Evolutionary conservation across 2,113 vertebrate species (phyloP), one percentile per base, ranked within the genome.

Genomic region (Vanacampus margaritifer): DNA sequence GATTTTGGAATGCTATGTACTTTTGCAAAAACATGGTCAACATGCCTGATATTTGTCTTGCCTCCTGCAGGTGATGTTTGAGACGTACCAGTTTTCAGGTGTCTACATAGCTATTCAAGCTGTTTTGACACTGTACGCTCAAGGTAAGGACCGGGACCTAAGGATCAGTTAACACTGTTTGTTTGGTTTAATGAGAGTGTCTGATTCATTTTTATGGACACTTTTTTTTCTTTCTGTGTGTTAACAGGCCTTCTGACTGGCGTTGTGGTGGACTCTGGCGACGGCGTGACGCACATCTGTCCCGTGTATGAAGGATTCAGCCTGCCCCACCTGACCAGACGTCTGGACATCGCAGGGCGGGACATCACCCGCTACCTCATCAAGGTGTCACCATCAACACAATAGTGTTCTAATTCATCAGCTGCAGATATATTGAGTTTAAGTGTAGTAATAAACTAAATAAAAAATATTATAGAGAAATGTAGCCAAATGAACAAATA

Each of bases 271-370:
- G 97, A 98, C 87, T 98, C 97, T 12, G 97, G 97, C 39, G 97
- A 98, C 54, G 97, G 97, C 0, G 97, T 98, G 28, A 98, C 97
- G 28, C 97, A 98, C 70, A 98, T 98, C 76, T 98, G 97, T 84
- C 97, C 96, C 6, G 97, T 98, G n/a, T 98, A 98, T 50, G 97
- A 98, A 89, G 97, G 97, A 12, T 98, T 98, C 88, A 97, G 96
- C 78, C 92, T 98, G 73, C 97, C 97, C 77, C 97, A 98, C 69
- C 93, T 98, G 76, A 98, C 97, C 0, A 92, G 97, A 76, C 93
- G 97, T 78, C 91, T 98, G 79, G 97, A 98, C 84, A 98, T 98
- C 0, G 97, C 97, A 32, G 97, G 97, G 76, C 94, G 97, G 81
- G 96, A 98, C 86, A 98, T 98, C 86, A 98, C 97, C 69, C 94